Evolutionary conservation across 2,797 vertebrate species (phyloP).

Genomic region (Eidolon dupreanum): DNA sequence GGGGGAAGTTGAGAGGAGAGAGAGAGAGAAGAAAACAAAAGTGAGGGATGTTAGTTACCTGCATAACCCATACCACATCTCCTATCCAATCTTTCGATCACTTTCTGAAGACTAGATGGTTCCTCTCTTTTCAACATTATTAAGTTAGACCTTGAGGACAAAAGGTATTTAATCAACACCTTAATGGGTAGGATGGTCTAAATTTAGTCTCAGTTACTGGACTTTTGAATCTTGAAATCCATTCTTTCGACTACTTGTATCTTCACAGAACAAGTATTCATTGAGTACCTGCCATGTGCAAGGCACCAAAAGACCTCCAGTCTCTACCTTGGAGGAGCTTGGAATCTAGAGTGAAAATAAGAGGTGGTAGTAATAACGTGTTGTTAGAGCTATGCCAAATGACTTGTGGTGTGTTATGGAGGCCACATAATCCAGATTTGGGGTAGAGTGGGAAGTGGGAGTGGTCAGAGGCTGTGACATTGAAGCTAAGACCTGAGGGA

Average conservation of each 20-base stretch:
- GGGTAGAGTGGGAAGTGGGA: not conserved
- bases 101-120: not conserved
- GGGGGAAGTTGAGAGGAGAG: not conserved
- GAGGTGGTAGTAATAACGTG: not conserved
- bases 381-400: not conserved
- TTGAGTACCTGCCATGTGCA: not conserved
- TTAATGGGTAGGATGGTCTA: not conserved
- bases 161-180: not conserved
- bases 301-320: not conserved
- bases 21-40: not conserved
- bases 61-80: not conserved
- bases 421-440: not conserved
- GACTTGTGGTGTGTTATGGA: not conserved
- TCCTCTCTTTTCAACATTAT: not conserved
- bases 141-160: not conserved
- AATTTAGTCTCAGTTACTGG: not conserved
- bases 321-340: not conserved
- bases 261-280: not conserved
- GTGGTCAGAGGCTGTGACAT: not conserved
- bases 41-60: fast-evolving
- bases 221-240: not conserved
- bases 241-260: not conserved
- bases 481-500: not conserved
- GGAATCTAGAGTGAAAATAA: not conserved
- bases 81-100: not conserved